A percentile compares a stretch with the other conserved stretches of the same genome.
Evolutionary conservation across 2,797 vertebrate species (phyloP).

Genomic region (Aldrovandia affinis): DNA sequence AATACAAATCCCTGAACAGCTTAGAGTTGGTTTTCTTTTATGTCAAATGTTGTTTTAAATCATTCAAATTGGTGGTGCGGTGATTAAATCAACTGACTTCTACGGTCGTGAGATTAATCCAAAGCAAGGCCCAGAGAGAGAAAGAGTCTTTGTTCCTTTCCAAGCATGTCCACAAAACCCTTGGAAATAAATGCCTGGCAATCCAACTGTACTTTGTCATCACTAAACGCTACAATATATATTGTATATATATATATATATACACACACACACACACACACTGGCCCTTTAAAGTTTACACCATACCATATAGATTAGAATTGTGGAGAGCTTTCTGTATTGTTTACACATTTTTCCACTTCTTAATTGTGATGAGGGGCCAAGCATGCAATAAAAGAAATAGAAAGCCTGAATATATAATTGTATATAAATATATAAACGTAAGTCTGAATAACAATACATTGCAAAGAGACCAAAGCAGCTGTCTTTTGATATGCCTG

Average conservation of each 20-base stretch:
- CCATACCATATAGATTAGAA: too few species aligned
- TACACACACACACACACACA: too few species aligned
- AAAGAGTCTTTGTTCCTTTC: not conserved
- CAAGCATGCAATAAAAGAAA: too few species aligned
- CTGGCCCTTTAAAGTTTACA: too few species aligned
- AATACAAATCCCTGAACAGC: not conserved
- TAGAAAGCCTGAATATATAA: too few species aligned
- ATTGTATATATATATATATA: too few species aligned
- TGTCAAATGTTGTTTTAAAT: not conserved
- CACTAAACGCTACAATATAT: not conserved
- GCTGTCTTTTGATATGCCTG: not conserved
- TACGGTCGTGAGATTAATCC: not conserved
- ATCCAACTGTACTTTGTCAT: not conserved
- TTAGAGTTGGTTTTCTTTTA: not conserved
- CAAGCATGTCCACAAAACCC: not conserved
- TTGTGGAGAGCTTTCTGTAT: too few species aligned
- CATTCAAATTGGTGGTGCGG: not conserved
- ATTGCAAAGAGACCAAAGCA: too few species aligned
- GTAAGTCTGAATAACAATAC: too few species aligned
- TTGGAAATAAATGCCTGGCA: constrained; percentile 1
- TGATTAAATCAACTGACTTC: constrained; percentile 17
- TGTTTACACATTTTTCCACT: too few species aligned
- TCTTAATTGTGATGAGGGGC: too few species aligned
- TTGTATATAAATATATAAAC: too few species aligned
- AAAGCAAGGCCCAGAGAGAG: not conserved